phyloP scores from a whole-genome alignment of 2,797 vertebrate species.

The Brachymystax lenok region DNA sequence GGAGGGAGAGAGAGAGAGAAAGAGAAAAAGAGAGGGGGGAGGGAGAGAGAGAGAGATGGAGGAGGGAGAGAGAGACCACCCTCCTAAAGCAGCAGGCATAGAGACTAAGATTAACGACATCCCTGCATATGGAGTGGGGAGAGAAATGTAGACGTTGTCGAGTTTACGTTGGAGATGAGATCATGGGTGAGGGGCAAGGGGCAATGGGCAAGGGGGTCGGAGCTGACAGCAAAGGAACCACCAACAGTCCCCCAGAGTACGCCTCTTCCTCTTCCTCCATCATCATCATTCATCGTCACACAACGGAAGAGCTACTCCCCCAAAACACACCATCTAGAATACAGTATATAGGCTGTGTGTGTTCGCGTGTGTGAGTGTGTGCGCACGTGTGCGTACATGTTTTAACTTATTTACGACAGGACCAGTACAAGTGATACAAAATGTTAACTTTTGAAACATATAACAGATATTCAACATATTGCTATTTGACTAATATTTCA shows the following conservation, averaged over 20 bases:
- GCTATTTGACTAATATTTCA: conserved; percentile 37
- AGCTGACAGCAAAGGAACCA: conserved; percentile 33
- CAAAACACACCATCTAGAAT: no score
- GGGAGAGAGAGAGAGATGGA: no score
- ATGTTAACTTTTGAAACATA: not conserved
- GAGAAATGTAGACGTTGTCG: conserved; percentile 11
- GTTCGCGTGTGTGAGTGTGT: not conserved
- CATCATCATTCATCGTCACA: no score
- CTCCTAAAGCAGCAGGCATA: not conserved
- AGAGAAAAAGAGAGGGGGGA: no score
- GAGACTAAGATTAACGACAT: conserved; percentile 51
- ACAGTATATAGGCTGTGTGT: not conserved
- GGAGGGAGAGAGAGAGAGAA: no score
- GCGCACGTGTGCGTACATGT: not conserved
- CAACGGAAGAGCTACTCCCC: no score
- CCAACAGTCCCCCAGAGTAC: conserved; percentile 13
- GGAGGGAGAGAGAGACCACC: no score
- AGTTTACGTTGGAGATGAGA: conserved; percentile 32
- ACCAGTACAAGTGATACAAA: not conserved
- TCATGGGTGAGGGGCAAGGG: conserved; percentile 18
- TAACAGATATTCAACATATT: conserved; percentile 35
- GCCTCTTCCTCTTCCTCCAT: conserved; percentile 19
- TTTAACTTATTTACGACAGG: not conserved
- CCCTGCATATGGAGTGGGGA: not conserved
- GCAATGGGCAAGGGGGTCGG: not conserved